These are phyloP conservation scores for Papilio gigon DNA, from an alignment of 2,888 invertebrate genomes.

Conservation along the genomic window DNA sequence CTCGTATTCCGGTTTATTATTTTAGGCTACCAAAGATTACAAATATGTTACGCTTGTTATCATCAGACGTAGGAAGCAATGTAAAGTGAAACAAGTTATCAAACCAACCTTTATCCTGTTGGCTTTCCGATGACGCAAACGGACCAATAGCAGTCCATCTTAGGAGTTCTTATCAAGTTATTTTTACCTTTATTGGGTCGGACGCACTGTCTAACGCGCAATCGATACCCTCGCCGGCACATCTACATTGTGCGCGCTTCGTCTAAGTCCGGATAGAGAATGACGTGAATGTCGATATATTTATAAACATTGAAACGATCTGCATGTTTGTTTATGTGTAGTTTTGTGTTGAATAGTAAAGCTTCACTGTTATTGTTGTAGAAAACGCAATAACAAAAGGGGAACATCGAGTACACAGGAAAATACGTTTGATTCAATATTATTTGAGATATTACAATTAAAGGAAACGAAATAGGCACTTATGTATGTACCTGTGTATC, in stretches of 20 bases:
- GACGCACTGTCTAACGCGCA: slow-evolving; percentile 21
- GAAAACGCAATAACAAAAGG: neutral
- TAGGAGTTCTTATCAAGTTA: slow-evolving; percentile 29
- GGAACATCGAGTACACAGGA: neutral
- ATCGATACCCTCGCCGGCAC: slow-evolving; percentile 21
- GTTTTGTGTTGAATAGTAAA: slow-evolving; percentile 10
- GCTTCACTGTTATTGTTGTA: slow-evolving; percentile 19
- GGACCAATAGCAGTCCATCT: slow-evolving; percentile 3
- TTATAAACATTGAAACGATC: slow-evolving; percentile 21
- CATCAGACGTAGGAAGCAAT: neutral
- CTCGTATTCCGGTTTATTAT: neutral
- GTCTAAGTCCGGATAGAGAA: slow-evolving; percentile 38
- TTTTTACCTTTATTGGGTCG: slow-evolving; percentile 31
- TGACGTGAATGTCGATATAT: slow-evolving; percentile 39
- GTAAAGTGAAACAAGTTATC: slow-evolving; percentile 1
- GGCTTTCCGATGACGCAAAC: slow-evolving; percentile 31
- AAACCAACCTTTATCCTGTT: slow-evolving; percentile 6
- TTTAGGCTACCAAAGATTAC: neutral
- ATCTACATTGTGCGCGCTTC: slow-evolving; percentile 41
- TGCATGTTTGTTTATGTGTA: slow-evolving; percentile 28
- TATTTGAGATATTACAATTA: neutral
- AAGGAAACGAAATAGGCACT: neutral
- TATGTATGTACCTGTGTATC: neutral
- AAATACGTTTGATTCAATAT: neutral
- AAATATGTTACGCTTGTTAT: neutral